Evolutionary conservation across 1,140 invertebrate species (phyloP), one percentile per base, ranked within the genome.

Genomic region (Apocrypta bakeri): DNA sequence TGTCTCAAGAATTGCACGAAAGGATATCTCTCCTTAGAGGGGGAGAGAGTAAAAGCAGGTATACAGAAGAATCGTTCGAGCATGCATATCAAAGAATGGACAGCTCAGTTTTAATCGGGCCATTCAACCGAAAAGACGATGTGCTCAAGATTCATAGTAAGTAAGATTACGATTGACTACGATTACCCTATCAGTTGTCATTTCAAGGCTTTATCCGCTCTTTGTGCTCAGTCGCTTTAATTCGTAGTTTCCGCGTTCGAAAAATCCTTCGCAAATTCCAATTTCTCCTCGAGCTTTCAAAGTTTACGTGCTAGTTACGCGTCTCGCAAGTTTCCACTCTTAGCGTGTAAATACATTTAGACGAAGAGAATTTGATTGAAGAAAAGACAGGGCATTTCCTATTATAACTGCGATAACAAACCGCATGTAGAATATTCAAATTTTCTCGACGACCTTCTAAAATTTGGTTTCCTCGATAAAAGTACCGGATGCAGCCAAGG

Each of bases 91-190:
- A 78, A 69, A 40, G 73, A 76, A 37, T 61, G 0, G 66, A 27
- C n/a, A 31, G 76, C 21, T 79, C 61, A 83, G 82, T 83, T 79
- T 75, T 56, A 42, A 68, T 68, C 71, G 24, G 71, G 69, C 76
- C 40, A 74, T 73, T 83, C 61, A 74, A 75, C 69, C 37, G 71
- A 71, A 64, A 68, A 75, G 68, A 75, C 76, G 25, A 79, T 79
- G 82, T 29, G 42, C 37, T 72, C 75, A 1, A 63, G 56, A 40
- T 64, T 79, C 17, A 66, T 27, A n/a, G 75, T 78, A 68, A 78
- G 75, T 78, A 42, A 68, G n/a, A n/a, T n/a, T n/a, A n/a, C n/a
- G n/a, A n/a, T n/a, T n/a, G n/a, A n/a, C n/a, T 21, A 17, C 40
- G 42, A n/a, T 27, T 75, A 8, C 6, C 3, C 33, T 4, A 14